phyloP scores from a whole-genome alignment of 2,113 vertebrate species.

The Nycticryphes semicollaris region DNA sequence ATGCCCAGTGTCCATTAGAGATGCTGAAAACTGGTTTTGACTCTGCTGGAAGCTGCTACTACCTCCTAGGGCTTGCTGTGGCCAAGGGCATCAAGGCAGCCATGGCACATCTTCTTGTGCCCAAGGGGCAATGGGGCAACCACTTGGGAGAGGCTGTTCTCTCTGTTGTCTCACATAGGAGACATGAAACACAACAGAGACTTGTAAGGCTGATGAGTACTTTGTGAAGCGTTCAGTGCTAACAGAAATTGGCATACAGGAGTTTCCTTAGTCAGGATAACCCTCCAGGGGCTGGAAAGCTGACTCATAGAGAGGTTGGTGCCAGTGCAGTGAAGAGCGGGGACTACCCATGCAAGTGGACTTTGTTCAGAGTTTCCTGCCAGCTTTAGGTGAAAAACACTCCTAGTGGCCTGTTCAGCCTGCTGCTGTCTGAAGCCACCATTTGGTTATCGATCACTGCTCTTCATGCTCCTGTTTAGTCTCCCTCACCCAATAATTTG shows the following conservation, averaged over 20 bases:
- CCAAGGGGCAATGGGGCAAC: rapidly evolving
- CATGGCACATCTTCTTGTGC: background rate
- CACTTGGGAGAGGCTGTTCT: background rate
- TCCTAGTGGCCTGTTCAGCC: background rate
- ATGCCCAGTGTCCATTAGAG: background rate
- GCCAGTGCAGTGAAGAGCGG: background rate
- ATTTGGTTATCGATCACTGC: background rate
- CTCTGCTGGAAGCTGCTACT: background rate
- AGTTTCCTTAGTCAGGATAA: background rate
- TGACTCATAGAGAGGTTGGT: background rate
- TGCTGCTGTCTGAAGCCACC: background rate
- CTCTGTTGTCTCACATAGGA: background rate
- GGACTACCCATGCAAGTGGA: background rate
- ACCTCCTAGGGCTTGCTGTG: background rate
- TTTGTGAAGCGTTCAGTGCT: background rate
- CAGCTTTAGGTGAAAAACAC: background rate
- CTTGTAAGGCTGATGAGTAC: background rate
- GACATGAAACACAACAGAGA: background rate
- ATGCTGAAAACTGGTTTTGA: background rate
- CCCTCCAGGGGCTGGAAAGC: background rate
- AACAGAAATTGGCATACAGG: background rate
- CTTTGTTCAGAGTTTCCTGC: background rate
- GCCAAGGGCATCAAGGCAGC: background rate
- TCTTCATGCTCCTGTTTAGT: background rate
- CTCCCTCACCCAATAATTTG: background rate